phyloP scores from a whole-genome alignment of 1,140 invertebrate species.

The Papilio helenus region DNA sequence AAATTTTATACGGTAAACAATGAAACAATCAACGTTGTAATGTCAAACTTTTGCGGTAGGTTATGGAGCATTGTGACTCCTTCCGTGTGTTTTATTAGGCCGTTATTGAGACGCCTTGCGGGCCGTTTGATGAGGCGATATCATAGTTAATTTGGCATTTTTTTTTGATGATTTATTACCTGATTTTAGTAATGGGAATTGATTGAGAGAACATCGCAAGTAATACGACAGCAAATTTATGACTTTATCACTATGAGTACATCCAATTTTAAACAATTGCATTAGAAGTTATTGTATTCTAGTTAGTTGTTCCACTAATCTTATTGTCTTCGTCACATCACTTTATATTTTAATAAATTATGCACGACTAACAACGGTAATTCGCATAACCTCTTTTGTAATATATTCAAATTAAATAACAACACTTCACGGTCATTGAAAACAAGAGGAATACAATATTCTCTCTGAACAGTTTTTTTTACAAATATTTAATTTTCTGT shows the following conservation, averaged over 20 bases:
- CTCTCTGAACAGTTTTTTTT: neutral
- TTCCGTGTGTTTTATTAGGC: constrained; percentile 66
- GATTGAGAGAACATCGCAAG: neutral
- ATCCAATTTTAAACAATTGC: neutral
- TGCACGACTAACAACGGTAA: neutral
- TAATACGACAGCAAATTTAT: neutral
- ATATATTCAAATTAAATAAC: neutral
- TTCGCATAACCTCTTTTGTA: neutral
- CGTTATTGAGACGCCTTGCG: constrained; percentile 44
- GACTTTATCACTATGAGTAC: neutral
- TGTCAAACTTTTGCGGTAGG: constrained; percentile 74
- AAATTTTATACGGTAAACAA: constrained; percentile 79
- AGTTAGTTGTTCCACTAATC: neutral
- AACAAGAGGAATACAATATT: constrained; percentile 4
- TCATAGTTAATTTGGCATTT: constrained; percentile 13
- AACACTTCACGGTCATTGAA: neutral
- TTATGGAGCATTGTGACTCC: constrained; percentile 66
- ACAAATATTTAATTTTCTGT: neutral
- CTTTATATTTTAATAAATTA: neutral
- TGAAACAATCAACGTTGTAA: constrained; percentile 74
- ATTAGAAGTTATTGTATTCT: neutral
- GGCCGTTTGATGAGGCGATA: constrained; percentile 47
- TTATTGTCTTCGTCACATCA: neutral
- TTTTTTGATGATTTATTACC: neutral
- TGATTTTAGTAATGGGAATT: neutral